These are phyloP conservation scores for Agrochola macilenta DNA, from an alignment of 2,888 invertebrate species.

Conservation along the genomic window DNA sequence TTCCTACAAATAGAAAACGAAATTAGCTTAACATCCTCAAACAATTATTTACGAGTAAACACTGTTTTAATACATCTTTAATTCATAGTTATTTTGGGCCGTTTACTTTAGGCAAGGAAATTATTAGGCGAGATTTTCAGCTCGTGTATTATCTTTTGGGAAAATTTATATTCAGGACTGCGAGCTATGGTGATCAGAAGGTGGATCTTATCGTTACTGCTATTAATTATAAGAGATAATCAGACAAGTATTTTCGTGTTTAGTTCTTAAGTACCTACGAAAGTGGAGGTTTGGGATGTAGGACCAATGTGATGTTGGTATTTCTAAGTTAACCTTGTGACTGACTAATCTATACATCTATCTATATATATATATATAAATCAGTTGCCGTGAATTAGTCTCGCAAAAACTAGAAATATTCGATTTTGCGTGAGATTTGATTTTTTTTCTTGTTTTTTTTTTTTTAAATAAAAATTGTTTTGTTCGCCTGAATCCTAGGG, in stretches of 20 bases:
- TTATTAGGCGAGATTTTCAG: conserved; percentile 12
- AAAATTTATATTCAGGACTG: conserved; percentile 26
- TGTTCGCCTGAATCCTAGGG: too few relatives aligned
- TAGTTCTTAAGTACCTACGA: neutral
- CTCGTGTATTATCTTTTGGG: neutral
- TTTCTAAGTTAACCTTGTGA: neutral
- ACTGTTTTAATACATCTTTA: conserved; percentile 11
- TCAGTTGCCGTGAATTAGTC: too few relatives aligned
- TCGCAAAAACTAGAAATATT: too few relatives aligned
- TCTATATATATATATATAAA: too few relatives aligned
- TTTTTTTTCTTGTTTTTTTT: too few relatives aligned
- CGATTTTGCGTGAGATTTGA: too few relatives aligned
- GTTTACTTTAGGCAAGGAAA: conserved; percentile 16
- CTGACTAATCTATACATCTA: neutral
- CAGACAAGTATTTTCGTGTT: neutral
- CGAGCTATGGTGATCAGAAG: neutral
- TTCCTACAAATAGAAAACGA: neutral
- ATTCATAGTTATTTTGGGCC: neutral
- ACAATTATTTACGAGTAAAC: conserved; percentile 7
- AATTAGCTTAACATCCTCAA: neutral
- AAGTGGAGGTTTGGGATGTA: neutral
- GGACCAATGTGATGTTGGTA: neutral
- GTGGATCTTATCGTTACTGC: conserved; percentile 15
- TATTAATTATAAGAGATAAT: conserved; percentile 17
- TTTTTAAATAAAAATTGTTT: too few relatives aligned